Conservation (phyloP, 1,140 invertebrate species). For the Anastrepha ludens region DNA sequence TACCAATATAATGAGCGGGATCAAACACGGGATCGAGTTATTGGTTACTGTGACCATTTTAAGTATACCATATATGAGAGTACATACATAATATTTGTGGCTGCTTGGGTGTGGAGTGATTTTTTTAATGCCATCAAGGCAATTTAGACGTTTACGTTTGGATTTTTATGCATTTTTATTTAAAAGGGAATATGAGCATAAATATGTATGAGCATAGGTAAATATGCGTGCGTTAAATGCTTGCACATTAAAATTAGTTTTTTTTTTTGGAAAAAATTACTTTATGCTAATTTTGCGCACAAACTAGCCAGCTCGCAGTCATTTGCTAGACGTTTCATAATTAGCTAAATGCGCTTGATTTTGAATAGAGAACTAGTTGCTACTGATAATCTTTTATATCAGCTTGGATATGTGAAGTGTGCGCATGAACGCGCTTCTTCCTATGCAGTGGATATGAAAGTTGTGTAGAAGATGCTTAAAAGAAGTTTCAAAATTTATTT, state of each 20-base stretch:
- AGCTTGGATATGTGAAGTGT: too few species aligned
- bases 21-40: too few species aligned
- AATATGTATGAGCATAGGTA: not conserved
- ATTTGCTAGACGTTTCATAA: not conserved
- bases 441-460: too few species aligned
- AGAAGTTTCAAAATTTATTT: too few species aligned
- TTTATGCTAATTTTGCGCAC: constrained; percentile 1
- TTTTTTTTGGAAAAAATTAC: not conserved
- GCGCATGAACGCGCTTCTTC: too few species aligned
- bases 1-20: too few species aligned
- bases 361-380: not conserved
- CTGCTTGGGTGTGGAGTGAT: too few species aligned
- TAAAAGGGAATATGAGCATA: not conserved
- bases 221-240: not conserved
- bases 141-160: not conserved
- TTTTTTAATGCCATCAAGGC: not conserved
- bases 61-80: too few species aligned
- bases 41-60: too few species aligned
- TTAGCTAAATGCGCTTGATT: not conserved
- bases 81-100: too few species aligned
- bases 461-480: too few species aligned
- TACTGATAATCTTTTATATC: too few species aligned
- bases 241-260: not conserved
- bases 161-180: not conserved
- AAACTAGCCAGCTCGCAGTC: not conserved